Percentiles rank a stretch among this genome's conserved stretches.
Evolutionary conservation across 2,888 invertebrate species (phyloP).

Genomic region (Pasiphila rectangulata): DNA sequence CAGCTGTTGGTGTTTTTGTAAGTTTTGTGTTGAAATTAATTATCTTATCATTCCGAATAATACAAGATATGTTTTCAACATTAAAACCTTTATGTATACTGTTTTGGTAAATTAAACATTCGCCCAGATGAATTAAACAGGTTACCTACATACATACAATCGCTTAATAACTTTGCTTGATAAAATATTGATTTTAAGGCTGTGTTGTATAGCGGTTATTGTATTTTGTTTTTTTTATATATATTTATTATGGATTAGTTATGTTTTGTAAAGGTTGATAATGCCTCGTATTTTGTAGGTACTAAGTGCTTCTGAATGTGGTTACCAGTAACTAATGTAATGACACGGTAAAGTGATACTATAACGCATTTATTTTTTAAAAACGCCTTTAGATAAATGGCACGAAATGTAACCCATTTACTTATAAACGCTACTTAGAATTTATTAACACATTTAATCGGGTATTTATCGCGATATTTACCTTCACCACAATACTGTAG

Average conservation of each 20-base stretch:
- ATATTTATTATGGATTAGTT: slow-evolving; percentile 15
- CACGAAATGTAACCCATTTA: not conserved
- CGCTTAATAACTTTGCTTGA: too few relatives aligned
- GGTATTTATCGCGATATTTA: too few relatives aligned
- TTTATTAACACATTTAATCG: not conserved
- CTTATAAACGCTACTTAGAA: not conserved
- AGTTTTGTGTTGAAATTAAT: too few relatives aligned
- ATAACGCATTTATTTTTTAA: slow-evolving; percentile 12
- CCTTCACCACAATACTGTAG: too few relatives aligned
- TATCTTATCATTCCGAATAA: too few relatives aligned
- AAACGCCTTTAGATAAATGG: not conserved
- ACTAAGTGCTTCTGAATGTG: slow-evolving; percentile 5
- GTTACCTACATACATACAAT: too few relatives aligned
- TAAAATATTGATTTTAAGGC: not conserved
- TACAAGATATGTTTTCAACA: too few relatives aligned
- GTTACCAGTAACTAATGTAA: slow-evolving; percentile 24
- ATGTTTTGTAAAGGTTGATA: slow-evolving; percentile 34
- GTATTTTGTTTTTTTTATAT: slow-evolving; percentile 7
- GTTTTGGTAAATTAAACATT: too few relatives aligned
- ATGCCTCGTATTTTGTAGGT: slow-evolving; percentile 23
- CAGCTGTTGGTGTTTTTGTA: not conserved
- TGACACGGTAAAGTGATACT: too few relatives aligned
- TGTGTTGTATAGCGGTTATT: not conserved
- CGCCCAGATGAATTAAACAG: too few relatives aligned
- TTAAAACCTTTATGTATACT: too few relatives aligned